Evolutionary conservation across 92 coral and sea anemone genomes (phyloP), one percentile per base, ranked within the genome.

Genomic region (Umimayanthus chanpuru): DNA sequence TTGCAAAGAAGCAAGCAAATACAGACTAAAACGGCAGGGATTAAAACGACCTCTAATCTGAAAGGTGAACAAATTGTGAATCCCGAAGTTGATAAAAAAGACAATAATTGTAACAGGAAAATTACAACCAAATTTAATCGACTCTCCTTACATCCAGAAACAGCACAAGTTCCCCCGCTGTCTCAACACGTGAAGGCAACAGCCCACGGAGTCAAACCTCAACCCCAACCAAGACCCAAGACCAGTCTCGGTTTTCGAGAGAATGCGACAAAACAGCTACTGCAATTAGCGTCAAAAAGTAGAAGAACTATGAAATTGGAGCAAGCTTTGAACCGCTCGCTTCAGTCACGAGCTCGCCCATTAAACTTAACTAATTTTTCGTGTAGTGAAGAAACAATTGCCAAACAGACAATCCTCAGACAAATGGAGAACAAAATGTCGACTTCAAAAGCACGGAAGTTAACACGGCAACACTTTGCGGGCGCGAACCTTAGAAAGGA

Each of bases 371-470:
- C 47, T 43, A 39, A 18, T 10, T 39, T 75, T 36, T 75, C 79
- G 5, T 16, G n/a, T 20, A 36, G 14, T 4, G 50, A 75, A 75
- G 50, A 75, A 75, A 20, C 29, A 39, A 40, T 75, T 39, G 79
- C 81, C 65, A 78, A 78, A 12, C 81, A 78, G 15, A 44, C 81
- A 5, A 14, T 78, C 36, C 65, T 78, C 0, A 78, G 81, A 9
- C 64, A 78, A 49, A 7, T 23, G 21, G 81, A 78, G 39, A 78
- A 23, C 36, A 16, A 47, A 78, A 6, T 43, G 23, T 25, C 66
- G 40, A 78, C 81, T 78, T 78, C 65, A 3, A 78, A 78, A 47
- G 81, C 81, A 28, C 81, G 32, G 65, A 78, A n/a, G 76, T 28
- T 71, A 61, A 9, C 68, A 61, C 68, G 21, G 68, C 68, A 25